Base-by-base conservation (phyloP, 2,888 invertebrate genomes). In the Helobdella robusta region DNA sequence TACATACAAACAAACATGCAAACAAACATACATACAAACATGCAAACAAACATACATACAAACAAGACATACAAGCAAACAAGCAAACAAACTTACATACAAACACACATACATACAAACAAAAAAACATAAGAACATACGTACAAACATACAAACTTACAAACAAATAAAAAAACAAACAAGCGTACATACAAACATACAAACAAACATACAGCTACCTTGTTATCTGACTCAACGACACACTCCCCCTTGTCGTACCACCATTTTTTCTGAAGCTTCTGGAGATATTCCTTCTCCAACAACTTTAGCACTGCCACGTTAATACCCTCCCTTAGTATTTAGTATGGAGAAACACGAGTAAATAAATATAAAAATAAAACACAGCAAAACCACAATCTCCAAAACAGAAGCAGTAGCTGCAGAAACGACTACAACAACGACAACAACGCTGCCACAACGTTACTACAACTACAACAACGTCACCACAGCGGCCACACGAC, bases 241-340 rank as follows among this genome's bases (percentile, higher is more conserved):
- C 83, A 84, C 70, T 82, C 82, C 61, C 82, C 82, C 68, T 81
- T 79, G 78, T 89, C 91, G 81, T 87, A 89, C 94, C 90, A 97
- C 97, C 97, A 97, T 82, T 89, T 91, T 77, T 91, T 90, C 77
- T 89, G 87, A 71, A 98, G 81, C 78, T 89, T 89, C 68, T 89
- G 87, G 72, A 98, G 82, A 75, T 91, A 91, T 0, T 95, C 97
- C 70, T 88, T 87, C 78, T 95, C 91, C 78, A 89, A 89, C 71
- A 94, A 82, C 67, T 88, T 86, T 67, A 94, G 83, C 59, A 98
- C 89, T 1, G 91, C 94, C 74, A 94, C 82, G 82, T 95, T 97
- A 67, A 97, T 87, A 70, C 87, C 87, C 77, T 91, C 89, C 79
- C 95, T 97, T n/a, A n/a, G n/a, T n/a, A n/a, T n/a, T n/a, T n/a